These are phyloP conservation scores for Petromus typicus DNA, from an alignment of 2,113 vertebrate genomes.

Conservation along the genomic window DNA sequence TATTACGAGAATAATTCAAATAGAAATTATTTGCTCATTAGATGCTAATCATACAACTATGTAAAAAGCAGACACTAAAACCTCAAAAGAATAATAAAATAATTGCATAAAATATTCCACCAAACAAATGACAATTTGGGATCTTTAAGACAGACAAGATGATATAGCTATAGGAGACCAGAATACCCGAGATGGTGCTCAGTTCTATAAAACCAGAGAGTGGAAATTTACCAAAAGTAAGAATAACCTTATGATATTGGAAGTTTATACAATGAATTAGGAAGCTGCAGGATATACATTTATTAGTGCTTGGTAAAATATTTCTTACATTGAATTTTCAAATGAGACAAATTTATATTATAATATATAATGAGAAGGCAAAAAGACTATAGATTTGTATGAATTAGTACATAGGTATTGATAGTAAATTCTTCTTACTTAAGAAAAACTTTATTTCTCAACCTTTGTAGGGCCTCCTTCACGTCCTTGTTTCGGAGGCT, in stretches of 20 bases:
- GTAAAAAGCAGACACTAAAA: neutral
- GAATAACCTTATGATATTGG: fast-evolving
- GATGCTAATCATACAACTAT: neutral
- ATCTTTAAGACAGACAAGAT: neutral
- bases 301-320: neutral
- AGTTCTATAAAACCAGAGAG: no score
- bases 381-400: neutral
- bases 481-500: neutral
- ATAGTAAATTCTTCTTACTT: neutral
- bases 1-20: neutral
- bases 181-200: no score
- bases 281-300: neutral
- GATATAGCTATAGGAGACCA: no score
- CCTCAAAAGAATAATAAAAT: neutral
- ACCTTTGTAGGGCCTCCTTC: neutral
- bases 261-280: neutral
- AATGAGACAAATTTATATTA: neutral
- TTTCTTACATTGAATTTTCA: neutral
- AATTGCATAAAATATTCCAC: neutral
- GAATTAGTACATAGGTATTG: neutral
- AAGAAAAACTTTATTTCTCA: slow-evolving; percentile 13
- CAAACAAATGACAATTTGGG: neutral
- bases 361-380: neutral
- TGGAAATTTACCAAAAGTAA: neutral
- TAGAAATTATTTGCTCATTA: neutral